Evolutionary conservation across 2,888 invertebrate species (phyloP), one percentile per base, ranked within the genome.

Genomic region (Bruchidius siliquastri): DNA sequence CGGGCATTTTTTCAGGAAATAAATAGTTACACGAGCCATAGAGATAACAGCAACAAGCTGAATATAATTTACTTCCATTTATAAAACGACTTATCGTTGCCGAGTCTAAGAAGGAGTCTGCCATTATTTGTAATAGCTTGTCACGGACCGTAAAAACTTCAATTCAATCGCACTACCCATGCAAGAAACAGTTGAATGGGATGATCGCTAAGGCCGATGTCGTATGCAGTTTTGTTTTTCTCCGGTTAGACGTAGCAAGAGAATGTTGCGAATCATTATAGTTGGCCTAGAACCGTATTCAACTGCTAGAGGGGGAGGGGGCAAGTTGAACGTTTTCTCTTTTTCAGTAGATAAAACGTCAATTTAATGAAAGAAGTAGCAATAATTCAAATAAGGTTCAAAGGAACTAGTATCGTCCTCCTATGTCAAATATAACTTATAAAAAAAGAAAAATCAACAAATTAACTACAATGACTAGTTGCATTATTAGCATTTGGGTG

Each of bases 111-210:
- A 67, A 67, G 67, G 67, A n/a, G 21, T 68, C 49, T 49, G 49
- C 49, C 49, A 68, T 68, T 68, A 68, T 68, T 68, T 68, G 21
- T 68, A 68, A 68, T 68, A 68, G 68, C 21, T 68, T 22, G 68
- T 22, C 68, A 22, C 22, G 20, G 8, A 21, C 68, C 10, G 68
- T 21, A 21, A 68, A 68, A 68, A 68, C 21, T 68, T 20, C 68
- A 68, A 68, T 68, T 68, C 21, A 68, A 68, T 68, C 68, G 68
- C 21, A 21, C 68, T 68, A 21, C 13, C 68, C 4, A 22, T 22
- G 22, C 68, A 68, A 68, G 68, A 68, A 68, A 20, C 22, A 68
- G 68, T 20, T 68, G 68, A 68, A 68, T 68, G 68, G 22, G 68
- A 68, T 10, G 68, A 68, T 68, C 49, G 49, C 49, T 3, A 49